Base-by-base conservation (phyloP, 1,140 invertebrate species). In the Anoplolepis gracilipes region DNA sequence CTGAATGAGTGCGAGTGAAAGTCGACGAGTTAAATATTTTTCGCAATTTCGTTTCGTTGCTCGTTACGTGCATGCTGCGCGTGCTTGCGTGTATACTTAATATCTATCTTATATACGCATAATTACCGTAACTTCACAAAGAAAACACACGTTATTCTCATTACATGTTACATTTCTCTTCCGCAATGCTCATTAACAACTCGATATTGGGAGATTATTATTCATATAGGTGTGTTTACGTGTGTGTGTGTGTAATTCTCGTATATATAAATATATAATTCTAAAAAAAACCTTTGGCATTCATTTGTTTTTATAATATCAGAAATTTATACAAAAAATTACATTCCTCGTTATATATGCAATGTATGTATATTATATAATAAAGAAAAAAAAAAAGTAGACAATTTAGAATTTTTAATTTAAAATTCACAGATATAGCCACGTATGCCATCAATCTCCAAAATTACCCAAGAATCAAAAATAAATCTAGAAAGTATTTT, bases 1-100 rank as follows among this genome's bases (percentile, higher is more conserved):
- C 92, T 92, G 91, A 91, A 89, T 92, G 70, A 90, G 87, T 90
- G 73, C 89, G 85, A 90, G 91, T 92, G 91, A 92, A 93, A 93
- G 92, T 93, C 86, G 59, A 81, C 62, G 84, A 91, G 91, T 90
- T 65, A 90, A 92, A 92, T 92, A 92, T 91, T 92, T 92, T 88
- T 90, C 86, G 67, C 73, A 67, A 75, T 75, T 90, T 77, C 67
- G 49, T 87, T 89, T 19, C 36, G n/a, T 42, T 33, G 28, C 61
- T 55, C 30, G 28, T 19, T 39, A 72, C 65, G 49, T 36, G 62
- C 42, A 30, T 67, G n/a, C n/a, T 49, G n/a, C 30, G 30, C 6
- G 46, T 42, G 19, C 30, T 8, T 28, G 28, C n/a, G n/a, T n/a
- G n/a, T n/a, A n/a, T n/a, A n/a, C n/a, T n/a, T 25, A 57, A 57